These are phyloP conservation scores for Trichopria drosophilae DNA, from an alignment of 2,888 invertebrate genomes.

Conservation along the genomic window DNA sequence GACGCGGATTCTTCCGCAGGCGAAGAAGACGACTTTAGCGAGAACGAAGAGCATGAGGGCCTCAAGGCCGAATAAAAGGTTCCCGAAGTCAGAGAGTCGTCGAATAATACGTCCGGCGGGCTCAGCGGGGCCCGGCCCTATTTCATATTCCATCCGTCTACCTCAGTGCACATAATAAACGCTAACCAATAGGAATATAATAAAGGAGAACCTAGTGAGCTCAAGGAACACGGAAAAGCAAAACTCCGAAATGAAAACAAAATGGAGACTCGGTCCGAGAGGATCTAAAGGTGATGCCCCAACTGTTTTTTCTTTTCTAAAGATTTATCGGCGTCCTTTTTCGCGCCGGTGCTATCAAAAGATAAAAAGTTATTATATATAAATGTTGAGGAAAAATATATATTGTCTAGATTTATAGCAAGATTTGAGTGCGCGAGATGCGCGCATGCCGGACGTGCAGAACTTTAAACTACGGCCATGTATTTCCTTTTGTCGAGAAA, in stretches of 20 bases:
- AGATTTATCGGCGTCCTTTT: constrained; percentile 11
- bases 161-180: constrained; percentile 55
- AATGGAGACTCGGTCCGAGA: constrained; percentile 3
- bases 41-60: constrained; percentile 53
- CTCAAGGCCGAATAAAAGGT: constrained; percentile 52
- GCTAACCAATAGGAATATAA: constrained; percentile 47
- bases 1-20: constrained; percentile 51
- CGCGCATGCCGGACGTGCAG: constrained; percentile 35
- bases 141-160: constrained; percentile 55
- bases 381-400: constrained; percentile 50
- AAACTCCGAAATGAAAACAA: constrained; percentile 5
- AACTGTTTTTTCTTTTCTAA: constrained; percentile 37
- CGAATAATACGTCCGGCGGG: not conserved
- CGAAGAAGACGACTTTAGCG: constrained; percentile 55
- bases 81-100: not conserved
- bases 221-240: constrained; percentile 23
- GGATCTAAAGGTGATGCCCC: constrained; percentile 29
- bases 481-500: no score
- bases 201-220: constrained; percentile 21
- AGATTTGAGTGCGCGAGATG: constrained; percentile 38
- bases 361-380: constrained; percentile 44
- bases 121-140: constrained; percentile 27
- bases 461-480: no score
- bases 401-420: constrained; percentile 50
- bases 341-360: constrained; percentile 13